A percentile compares a stretch with the other conserved stretches of the same genome.
These are phyloP conservation scores for Popillia japonica DNA, from an alignment of 1,140 invertebrate species.

Conservation along the genomic window DNA sequence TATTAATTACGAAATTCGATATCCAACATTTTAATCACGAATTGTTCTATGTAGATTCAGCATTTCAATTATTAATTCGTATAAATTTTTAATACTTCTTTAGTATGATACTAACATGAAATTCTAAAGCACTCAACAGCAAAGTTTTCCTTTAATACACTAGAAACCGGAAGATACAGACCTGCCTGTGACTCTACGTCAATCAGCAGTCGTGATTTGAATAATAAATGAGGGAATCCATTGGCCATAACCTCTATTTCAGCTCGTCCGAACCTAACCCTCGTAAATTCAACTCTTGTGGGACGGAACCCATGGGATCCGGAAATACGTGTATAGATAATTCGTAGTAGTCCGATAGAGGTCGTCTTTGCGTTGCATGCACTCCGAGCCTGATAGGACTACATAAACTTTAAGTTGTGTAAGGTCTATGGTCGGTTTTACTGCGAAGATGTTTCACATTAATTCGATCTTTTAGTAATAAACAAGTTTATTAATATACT, in stretches of 20 bases:
- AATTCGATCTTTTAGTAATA: no score
- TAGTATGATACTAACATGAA: no score
- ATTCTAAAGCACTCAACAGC: no score
- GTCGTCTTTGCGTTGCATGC: background rate
- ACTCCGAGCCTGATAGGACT: background rate
- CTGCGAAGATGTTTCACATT: background rate
- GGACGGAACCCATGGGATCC: background rate
- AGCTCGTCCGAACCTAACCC: background rate
- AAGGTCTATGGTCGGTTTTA: no score
- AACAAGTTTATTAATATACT: no score
- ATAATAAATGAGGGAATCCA: slow-evolving; percentile 17
- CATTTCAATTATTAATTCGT: no score
- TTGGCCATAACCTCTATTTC: background rate
- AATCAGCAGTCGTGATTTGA: slow-evolving; percentile 25
- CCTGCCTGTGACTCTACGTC: background rate
- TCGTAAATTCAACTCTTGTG: background rate
- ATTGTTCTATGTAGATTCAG: no score
- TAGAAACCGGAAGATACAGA: background rate
- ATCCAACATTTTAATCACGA: no score
- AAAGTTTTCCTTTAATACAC: background rate
- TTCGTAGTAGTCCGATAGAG: background rate
- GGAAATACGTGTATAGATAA: background rate
- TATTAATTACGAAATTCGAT: no score
- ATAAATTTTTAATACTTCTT: no score
- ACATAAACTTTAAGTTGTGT: background rate